phyloP scores from a whole-genome alignment of 1,140 invertebrate genomes.

The Eumeta japonica region DNA sequence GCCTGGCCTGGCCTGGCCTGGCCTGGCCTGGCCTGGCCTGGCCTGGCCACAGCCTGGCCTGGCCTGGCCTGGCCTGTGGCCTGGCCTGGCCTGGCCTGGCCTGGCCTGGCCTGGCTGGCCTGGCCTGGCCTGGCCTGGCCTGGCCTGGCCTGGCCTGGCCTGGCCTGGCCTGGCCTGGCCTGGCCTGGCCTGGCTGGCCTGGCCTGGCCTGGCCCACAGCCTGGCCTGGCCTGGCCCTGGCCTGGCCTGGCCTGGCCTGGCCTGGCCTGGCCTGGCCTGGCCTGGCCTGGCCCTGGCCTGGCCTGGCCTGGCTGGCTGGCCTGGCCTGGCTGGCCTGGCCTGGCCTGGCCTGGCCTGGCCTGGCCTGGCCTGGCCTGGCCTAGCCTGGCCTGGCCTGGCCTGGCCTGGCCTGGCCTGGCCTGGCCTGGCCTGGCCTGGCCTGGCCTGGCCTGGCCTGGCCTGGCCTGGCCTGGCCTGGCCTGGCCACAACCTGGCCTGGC shows the following conservation, averaged over 20 bases:
- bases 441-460: slow-evolving; percentile 1
- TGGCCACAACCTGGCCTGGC: slow-evolving; percentile 1
- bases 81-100: not conserved
- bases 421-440: slow-evolving; percentile 1
- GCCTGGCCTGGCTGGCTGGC: no score
- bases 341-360: slow-evolving; percentile 1
- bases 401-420: slow-evolving; percentile 1
- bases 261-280: slow-evolving; percentile 8
- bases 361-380: slow-evolving; percentile 1
- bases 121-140: no score
- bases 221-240: no score
- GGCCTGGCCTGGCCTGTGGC: not conserved
- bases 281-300: no score
- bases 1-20: slow-evolving; percentile 1
- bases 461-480: slow-evolving; percentile 1
- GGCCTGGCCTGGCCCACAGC: no score
- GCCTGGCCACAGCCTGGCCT: no score
- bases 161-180: slow-evolving; percentile 1
- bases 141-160: slow-evolving; percentile 1
- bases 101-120: no score
- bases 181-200: no score
- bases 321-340: no score
- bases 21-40: slow-evolving; percentile 1
- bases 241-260: slow-evolving; percentile 1
- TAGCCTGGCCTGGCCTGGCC: slow-evolving; percentile 1